A percentile compares a stretch with the other conserved stretches of the same genome.
phyloP scores from a whole-genome alignment of 2,888 invertebrate genomes.

The Thyatira batis region DNA sequence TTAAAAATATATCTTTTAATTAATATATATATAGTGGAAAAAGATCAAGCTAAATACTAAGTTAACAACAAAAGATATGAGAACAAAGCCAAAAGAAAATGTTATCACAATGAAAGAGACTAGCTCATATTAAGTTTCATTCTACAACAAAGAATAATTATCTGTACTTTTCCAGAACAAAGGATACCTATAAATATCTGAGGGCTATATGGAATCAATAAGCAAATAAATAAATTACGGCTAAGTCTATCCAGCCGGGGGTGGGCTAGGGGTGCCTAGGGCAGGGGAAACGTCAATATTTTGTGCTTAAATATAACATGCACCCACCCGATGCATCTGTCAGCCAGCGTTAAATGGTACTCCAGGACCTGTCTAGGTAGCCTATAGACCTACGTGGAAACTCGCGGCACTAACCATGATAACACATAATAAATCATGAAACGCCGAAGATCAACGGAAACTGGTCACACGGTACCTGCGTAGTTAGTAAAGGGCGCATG shows the following conservation, averaged over 20 bases:
- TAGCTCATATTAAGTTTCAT: too few species aligned
- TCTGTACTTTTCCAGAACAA: background rate
- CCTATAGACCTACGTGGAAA: background rate
- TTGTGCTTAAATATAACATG: background rate
- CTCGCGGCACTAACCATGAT: background rate
- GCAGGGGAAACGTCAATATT: background rate
- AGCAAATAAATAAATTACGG: background rate
- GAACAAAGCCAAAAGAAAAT: too few species aligned
- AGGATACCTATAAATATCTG: background rate
- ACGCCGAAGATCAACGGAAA: background rate
- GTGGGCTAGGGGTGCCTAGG: background rate
- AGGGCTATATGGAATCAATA: background rate
- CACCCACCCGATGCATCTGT: background rate
- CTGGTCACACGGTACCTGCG: slow-evolving; percentile 33
- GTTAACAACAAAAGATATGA: too few species aligned
- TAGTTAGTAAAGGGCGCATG: slow-evolving; percentile 54
- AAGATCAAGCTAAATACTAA: too few species aligned
- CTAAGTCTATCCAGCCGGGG: background rate
- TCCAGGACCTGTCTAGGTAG: background rate
- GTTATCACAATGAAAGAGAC: too few species aligned
- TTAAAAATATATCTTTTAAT: too few species aligned
- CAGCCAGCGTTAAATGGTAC: background rate
- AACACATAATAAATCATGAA: background rate
- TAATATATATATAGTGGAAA: too few species aligned
- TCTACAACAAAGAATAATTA: background rate